Conservation (phyloP, 2,113 vertebrate genomes). For the Peromyscus leucopus region DNA sequence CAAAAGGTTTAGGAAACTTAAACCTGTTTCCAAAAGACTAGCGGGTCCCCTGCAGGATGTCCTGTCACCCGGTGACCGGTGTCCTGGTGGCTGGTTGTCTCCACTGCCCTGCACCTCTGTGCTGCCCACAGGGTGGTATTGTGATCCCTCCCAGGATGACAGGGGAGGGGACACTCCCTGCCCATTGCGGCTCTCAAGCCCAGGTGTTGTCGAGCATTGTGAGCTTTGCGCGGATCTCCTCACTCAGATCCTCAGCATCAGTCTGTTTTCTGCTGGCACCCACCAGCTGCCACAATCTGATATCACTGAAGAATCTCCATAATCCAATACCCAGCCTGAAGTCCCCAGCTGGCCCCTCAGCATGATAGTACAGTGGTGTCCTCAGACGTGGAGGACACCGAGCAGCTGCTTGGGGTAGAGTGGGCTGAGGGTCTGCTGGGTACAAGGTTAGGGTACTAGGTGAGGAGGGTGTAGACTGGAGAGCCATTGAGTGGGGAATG, state of each 20-base stretch:
- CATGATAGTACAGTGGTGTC: too few relatives aligned
- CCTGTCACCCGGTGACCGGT: background rate
- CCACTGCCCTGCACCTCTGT: background rate
- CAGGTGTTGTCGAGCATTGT: background rate
- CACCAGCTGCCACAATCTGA: too few relatives aligned
- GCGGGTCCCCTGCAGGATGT: background rate
- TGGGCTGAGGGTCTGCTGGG: too few relatives aligned
- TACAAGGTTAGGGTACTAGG: background rate
- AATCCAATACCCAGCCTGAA: too few relatives aligned
- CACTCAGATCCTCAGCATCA: background rate
- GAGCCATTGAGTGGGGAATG: background rate
- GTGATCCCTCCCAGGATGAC: background rate
- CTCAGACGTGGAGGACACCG: too few relatives aligned
- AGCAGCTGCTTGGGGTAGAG: too few relatives aligned
- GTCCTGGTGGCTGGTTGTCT: background rate
- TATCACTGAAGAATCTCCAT: too few relatives aligned
- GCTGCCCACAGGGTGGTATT: background rate
- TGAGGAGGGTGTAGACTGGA: too few relatives aligned
- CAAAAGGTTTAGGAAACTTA: background rate
- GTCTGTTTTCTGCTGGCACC: background rate
- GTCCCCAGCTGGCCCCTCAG: too few relatives aligned
- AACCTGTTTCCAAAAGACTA: background rate
- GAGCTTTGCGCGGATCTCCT: background rate
- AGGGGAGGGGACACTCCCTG: background rate
- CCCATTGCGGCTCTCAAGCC: background rate